A percentile compares a stretch with the other conserved stretches of the same genome.
Conservation (phyloP, 2,888 invertebrate species). For the Callyntrura guangdongensis region DNA sequence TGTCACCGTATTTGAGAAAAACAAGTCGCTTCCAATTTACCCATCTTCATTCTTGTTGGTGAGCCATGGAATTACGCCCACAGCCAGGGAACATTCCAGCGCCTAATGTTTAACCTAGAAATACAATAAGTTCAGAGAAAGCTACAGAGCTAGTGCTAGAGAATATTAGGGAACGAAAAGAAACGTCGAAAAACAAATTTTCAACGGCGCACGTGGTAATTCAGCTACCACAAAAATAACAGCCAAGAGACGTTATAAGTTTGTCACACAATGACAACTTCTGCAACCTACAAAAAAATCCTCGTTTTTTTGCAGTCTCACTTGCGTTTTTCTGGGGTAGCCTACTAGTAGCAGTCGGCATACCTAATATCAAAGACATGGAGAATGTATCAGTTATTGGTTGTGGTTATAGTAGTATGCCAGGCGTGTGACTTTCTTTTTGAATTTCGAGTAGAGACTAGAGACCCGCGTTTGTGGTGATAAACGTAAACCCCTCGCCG, state of each 20-base stretch:
- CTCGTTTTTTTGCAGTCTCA: conserved; percentile 11
- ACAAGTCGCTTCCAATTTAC: background rate
- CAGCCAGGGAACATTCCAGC: background rate
- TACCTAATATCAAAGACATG: too few species aligned
- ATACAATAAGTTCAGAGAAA: conserved; percentile 1
- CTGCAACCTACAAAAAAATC: conserved; percentile 24
- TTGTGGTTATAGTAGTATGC: conserved; percentile 7
- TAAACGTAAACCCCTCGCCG: conserved; percentile 57
- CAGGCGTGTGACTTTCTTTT: conserved; percentile 50
- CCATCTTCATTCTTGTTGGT: background rate
- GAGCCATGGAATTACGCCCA: background rate
- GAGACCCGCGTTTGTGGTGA: background rate
- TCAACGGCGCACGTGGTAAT: conserved; percentile 26
- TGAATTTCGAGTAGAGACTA: conserved; percentile 35
- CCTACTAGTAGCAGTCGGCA: background rate
- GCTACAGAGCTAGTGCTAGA: background rate
- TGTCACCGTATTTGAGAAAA: too few species aligned
- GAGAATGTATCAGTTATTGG: too few species aligned
- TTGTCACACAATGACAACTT: conserved; percentile 54
- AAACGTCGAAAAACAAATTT: conserved; percentile 32
- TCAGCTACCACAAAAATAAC: conserved; percentile 3
- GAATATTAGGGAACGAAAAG: background rate
- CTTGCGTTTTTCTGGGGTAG: background rate
- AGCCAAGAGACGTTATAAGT: conserved; percentile 16
- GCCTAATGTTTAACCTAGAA: conserved; percentile 37